Evolutionary conservation across 2,797 vertebrate genomes (phyloP).

Genomic region (Onychomys leucogaster): DNA sequence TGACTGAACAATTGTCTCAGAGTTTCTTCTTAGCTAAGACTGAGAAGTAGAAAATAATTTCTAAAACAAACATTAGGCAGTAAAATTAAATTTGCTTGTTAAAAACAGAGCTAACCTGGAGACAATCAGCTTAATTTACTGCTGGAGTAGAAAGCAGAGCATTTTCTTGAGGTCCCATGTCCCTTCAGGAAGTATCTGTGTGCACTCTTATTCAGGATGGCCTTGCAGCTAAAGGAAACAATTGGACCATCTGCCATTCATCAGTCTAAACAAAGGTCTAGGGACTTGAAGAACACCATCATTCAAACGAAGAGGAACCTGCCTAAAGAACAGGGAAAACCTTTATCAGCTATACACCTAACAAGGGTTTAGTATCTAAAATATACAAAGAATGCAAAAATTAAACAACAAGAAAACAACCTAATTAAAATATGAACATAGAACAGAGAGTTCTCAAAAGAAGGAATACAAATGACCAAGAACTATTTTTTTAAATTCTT

Average conservation of each 20-base stretch:
- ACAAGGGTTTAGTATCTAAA: too few species aligned
- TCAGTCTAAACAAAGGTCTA: not conserved
- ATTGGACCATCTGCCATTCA: not conserved
- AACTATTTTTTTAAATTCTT: too few species aligned
- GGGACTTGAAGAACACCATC: not conserved
- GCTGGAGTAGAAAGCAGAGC: not conserved
- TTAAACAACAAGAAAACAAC: too few species aligned
- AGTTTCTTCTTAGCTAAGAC: not conserved
- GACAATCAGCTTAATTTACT: not conserved
- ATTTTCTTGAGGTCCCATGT: not conserved
- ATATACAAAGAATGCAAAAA: too few species aligned
- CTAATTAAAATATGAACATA: too few species aligned
- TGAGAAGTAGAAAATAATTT: not conserved
- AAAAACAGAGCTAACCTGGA: not conserved
- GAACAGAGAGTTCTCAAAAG: too few species aligned
- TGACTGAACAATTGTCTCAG: not conserved
- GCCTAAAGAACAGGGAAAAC: too few species aligned
- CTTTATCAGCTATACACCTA: too few species aligned
- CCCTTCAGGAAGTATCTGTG: not conserved
- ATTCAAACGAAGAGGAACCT: too few species aligned
- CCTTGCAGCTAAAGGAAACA: not conserved
- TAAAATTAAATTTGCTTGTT: not conserved
- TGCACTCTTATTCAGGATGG: not conserved
- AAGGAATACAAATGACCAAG: too few species aligned
- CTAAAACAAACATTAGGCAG: not conserved